phyloP scores from a whole-genome alignment of 1,140 invertebrate genomes.

The Drosophila novamexicana region DNA sequence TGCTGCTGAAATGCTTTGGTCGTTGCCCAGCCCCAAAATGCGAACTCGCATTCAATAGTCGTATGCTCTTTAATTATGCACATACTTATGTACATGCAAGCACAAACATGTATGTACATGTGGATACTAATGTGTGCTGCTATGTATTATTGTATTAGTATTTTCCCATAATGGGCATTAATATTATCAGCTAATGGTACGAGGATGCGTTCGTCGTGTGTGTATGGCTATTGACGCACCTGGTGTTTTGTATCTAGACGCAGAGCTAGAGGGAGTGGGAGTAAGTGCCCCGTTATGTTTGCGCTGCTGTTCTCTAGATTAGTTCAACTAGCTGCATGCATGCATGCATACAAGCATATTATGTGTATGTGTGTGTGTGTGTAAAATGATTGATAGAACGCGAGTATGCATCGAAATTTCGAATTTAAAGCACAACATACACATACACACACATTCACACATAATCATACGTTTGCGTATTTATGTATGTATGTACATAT shows the following conservation, averaged over 20 bases:
- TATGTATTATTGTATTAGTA: constrained; percentile 1
- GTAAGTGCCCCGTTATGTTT: constrained; percentile 4
- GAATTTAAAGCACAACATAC: neutral
- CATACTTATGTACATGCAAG: neutral
- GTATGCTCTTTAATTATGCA: constrained; percentile 42
- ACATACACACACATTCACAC: too few relatives aligned
- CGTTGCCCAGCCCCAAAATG: constrained; percentile 15
- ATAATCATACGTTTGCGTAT: neutral
- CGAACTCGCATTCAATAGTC: constrained; percentile 43
- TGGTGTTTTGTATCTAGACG: constrained; percentile 11
- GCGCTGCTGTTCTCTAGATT: constrained; percentile 7
- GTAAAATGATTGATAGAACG: constrained; percentile 5
- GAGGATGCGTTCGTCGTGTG: constrained; percentile 26
- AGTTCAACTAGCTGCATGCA: neutral
- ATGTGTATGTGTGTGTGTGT: neutral
- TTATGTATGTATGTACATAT: neutral
- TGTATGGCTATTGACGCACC: constrained; percentile 26
- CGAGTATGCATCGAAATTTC: neutral
- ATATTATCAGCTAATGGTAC: constrained; percentile 40
- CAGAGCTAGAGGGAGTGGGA: neutral
- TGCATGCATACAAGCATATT: too few relatives aligned
- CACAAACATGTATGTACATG: neutral
- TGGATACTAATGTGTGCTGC: constrained; percentile 1
- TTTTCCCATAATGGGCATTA: constrained; percentile 30
- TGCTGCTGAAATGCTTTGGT: constrained; percentile 2